phyloP scores from a whole-genome alignment of 2,888 invertebrate genomes.

The Pemphredon lugubris region DNA sequence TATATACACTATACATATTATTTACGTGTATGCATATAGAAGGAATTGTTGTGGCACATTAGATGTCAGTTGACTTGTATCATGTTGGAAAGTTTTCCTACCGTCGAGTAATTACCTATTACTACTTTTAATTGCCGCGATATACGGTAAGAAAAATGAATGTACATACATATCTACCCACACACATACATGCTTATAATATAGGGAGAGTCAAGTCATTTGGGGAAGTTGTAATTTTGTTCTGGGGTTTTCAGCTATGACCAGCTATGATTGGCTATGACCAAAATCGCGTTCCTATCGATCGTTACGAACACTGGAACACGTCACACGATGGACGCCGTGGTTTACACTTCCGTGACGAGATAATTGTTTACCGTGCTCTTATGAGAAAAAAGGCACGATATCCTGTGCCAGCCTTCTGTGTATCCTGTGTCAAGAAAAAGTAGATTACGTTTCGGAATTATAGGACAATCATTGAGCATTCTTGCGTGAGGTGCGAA shows the following conservation, averaged over 20 bases:
- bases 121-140: too few relatives aligned
- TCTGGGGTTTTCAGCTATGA: conserved; percentile 26
- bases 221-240: neutral
- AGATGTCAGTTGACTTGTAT: too few relatives aligned
- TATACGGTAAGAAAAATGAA: too few relatives aligned
- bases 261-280: too few relatives aligned
- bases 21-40: too few relatives aligned
- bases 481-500: conserved; percentile 74
- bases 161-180: too few relatives aligned
- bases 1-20: too few relatives aligned
- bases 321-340: conserved; percentile 63
- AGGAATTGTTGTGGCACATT: too few relatives aligned
- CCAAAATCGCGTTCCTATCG: conserved; percentile 40
- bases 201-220: neutral
- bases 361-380: conserved; percentile 54
- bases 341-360: conserved; percentile 34
- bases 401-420: conserved; percentile 27
- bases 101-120: too few relatives aligned
- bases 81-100: too few relatives aligned
- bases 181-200: too few relatives aligned
- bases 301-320: conserved; percentile 43
- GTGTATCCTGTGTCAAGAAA: conserved; percentile 36
- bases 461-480: conserved; percentile 39
- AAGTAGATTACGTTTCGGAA: conserved; percentile 29
- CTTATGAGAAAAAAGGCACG: conserved; percentile 28